A percentile compares a stretch with the other conserved stretches of the same genome.
Evolutionary conservation across 1,140 invertebrate species (phyloP).

Genomic region (Cyphomyrmex costatus): DNA sequence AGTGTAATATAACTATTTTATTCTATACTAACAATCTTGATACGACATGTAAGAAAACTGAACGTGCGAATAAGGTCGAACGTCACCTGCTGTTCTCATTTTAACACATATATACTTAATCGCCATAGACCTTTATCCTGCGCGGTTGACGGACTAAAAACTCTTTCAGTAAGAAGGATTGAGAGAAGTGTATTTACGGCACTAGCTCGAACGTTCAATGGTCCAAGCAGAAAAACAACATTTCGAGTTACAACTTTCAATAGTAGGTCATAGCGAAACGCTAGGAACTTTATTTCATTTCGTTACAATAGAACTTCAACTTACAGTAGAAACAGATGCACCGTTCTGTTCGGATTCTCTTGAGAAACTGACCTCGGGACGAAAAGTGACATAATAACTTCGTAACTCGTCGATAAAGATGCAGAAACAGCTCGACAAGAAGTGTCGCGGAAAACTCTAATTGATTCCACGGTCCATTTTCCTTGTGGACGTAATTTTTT

Average conservation of each 20-base stretch:
- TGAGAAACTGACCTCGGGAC: constrained; percentile 11
- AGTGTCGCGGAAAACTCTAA: constrained; percentile 24
- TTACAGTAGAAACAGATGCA: neutral
- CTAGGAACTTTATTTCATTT: constrained; percentile 22
- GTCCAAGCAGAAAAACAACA: constrained; percentile 2
- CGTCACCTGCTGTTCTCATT: neutral
- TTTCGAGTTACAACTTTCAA: neutral
- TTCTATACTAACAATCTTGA: neutral
- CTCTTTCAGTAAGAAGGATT: neutral
- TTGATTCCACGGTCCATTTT: constrained; percentile 38
- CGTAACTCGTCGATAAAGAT: constrained; percentile 16
- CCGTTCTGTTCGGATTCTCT: neutral
- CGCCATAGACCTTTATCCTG: neutral
- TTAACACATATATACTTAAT: neutral
- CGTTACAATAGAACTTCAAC: constrained; percentile 17
- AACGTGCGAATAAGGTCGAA: neutral
- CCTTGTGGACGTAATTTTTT: constrained; percentile 12
- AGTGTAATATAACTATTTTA: too few species aligned
- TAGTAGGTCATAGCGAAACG: constrained; percentile 32
- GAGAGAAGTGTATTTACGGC: constrained; percentile 29
- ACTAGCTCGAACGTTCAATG: constrained; percentile 12
- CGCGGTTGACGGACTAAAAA: neutral
- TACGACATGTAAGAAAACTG: neutral
- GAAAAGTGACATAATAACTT: constrained; percentile 29
- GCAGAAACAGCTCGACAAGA: neutral